Evolutionary conservation across 1,140 invertebrate genomes (phyloP), one percentile per base, ranked within the genome.

Genomic region (Heliconius eleuchia): DNA sequence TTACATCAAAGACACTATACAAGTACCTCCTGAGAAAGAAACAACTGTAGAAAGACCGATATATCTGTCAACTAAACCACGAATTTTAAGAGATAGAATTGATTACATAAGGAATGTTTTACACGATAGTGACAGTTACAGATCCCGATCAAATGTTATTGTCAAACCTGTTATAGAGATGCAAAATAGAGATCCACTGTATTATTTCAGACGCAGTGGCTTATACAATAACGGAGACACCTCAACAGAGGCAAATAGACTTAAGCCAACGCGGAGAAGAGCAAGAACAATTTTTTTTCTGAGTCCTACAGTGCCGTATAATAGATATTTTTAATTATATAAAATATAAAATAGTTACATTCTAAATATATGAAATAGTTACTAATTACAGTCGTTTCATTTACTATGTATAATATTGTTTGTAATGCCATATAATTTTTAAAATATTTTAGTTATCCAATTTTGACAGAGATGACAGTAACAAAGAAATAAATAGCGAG

Each of bases 281-380:
- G 82, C 86, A 73, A 88, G 82, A 79, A 92, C 91, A 6, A 85
- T 94, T 76, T 92, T 91, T 83, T 94, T 94, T 84, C 82, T 92
- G 78, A 93, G 91, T 74, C 92, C 92, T 5, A 93, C 91, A 73
- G 85, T 87, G 71, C 85, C 90, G 5, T 92, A 91, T 79, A 88
- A 87, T 77, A 77, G 78, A 76, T 91, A 91, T 74, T 89, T 89
- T 85, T 87, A 88, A 82, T 73, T 71, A 30, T 2, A 76, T 27
- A 16, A 57, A 46, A 34, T 34, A 46, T 52, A 18, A 19, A 18
- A 55, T 55, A 52, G 16, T 52, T 52, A 18, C 18, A 52, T 46
- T 52, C n/a, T 57, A 23, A 60, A 57, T 37, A 23, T 75, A 71
- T 55, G 11, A 52, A 27, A 27, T 5, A 13, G 9, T 66, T 66